phyloP scores from a whole-genome alignment of 1,140 invertebrate species.

The Thaumetopoea pityocampa region DNA sequence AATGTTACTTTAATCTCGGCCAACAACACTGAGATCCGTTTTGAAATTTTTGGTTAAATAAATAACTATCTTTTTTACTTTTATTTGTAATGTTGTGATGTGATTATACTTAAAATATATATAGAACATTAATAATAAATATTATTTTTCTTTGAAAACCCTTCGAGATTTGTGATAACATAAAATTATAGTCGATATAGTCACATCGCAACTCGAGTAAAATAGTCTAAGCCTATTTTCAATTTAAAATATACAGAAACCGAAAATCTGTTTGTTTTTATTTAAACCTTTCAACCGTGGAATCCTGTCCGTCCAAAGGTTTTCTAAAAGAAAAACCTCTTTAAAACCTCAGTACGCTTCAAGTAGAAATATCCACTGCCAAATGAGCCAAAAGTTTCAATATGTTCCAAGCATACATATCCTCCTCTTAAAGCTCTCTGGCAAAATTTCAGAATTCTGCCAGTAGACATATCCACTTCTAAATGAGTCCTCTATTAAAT shows the following conservation, averaged over 20 bases:
- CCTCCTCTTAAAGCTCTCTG: too few relatives aligned
- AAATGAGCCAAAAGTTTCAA: slow-evolving; percentile 53
- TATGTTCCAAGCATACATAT: slow-evolving; percentile 53
- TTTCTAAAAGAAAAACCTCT: slow-evolving; percentile 43
- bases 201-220: slow-evolving; percentile 26
- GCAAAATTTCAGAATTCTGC: too few relatives aligned
- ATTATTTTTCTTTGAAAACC: slow-evolving; percentile 7
- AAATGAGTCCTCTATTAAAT: too few relatives aligned
- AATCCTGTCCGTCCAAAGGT: slow-evolving; percentile 41
- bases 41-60: slow-evolving; percentile 33
- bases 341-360: slow-evolving; percentile 50
- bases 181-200: slow-evolving; percentile 17
- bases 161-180: slow-evolving; percentile 17
- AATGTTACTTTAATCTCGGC: slow-evolving; percentile 17
- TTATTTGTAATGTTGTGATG: slow-evolving; percentile 27
- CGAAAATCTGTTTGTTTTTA: slow-evolving; percentile 16
- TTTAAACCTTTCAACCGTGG: slow-evolving; percentile 18
- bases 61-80: slow-evolving; percentile 32
- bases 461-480: too few relatives aligned
- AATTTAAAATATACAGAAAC: slow-evolving; percentile 26
- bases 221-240: slow-evolving; percentile 32
- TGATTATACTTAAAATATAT: slow-evolving; percentile 20
- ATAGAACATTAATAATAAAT: too few relatives aligned
- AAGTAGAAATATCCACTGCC: slow-evolving; percentile 49
- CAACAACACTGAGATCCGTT: slow-evolving; percentile 22